A percentile compares a stretch with the other conserved stretches of the same genome.
Conservation (phyloP, 2,888 invertebrate genomes). For the Epinotia ramella region DNA sequence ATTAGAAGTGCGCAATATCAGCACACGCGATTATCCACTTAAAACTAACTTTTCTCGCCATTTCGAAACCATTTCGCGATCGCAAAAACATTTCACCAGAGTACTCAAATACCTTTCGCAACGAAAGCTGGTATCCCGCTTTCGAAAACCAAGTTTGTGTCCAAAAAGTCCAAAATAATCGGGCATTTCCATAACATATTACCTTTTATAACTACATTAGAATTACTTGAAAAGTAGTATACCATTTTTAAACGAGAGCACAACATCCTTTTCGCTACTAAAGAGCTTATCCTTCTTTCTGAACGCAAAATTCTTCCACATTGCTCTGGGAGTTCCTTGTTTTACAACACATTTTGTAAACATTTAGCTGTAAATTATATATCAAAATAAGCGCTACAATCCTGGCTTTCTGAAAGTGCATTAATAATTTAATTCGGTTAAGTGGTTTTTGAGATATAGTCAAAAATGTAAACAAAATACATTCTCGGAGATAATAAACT, state of each 20-base stretch:
- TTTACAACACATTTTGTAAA: background rate
- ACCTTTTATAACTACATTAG: conserved; percentile 50
- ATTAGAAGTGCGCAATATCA: background rate
- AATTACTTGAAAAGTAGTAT: conserved; percentile 57
- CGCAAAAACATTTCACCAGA: conserved; percentile 25
- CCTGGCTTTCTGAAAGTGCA: background rate
- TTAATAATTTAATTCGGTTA: background rate
- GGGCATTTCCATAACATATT: conserved; percentile 49
- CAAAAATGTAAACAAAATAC: conserved; percentile 4
- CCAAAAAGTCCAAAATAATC: conserved; percentile 10
- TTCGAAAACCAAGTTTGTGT: conserved; percentile 51
- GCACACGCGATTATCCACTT: background rate
- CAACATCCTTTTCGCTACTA: conserved; percentile 10
- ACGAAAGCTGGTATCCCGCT: conserved; percentile 60
- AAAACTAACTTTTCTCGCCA: conserved; percentile 10
- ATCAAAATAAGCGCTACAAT: background rate
- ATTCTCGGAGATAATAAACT: background rate
- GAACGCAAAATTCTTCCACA: conserved; percentile 17
- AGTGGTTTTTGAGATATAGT: conserved; percentile 2
- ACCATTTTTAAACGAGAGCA: conserved; percentile 48
- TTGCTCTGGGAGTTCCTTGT: background rate
- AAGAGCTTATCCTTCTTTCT: conserved; percentile 45
- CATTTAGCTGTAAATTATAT: background rate
- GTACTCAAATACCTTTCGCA: conserved; percentile 57
- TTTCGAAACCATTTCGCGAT: conserved; percentile 15